Conservation (phyloP, 2,113 vertebrate genomes). For the Anoplopoma fimbria region DNA sequence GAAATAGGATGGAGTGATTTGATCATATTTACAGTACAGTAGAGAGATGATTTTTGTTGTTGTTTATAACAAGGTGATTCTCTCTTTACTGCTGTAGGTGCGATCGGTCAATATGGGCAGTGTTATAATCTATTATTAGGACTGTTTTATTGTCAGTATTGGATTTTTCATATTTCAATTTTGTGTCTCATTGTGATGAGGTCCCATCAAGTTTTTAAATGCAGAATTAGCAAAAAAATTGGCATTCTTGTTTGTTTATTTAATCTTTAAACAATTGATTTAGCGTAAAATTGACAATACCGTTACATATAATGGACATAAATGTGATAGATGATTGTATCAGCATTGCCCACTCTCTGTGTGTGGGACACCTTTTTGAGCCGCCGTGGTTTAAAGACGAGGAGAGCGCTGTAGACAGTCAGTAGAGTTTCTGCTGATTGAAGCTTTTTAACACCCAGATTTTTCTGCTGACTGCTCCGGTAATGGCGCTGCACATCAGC, state of each 20-base stretch:
- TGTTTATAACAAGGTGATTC: not conserved
- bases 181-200: not conserved
- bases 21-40: not conserved
- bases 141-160: not conserved
- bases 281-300: not conserved
- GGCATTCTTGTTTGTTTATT: not conserved
- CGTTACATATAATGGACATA: not conserved
- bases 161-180: not conserved
- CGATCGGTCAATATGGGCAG: not conserved
- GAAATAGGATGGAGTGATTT: not conserved
- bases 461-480: conserved; percentile 56
- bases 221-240: not conserved
- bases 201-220: not conserved
- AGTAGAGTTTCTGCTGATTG: conserved; percentile 50
- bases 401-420: not conserved
- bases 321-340: not conserved
- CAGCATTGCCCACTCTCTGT: not conserved
- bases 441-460: conserved; percentile 32
- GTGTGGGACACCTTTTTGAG: not conserved
- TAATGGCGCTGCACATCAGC: conserved; percentile 29
- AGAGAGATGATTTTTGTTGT: not conserved
- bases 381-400: not conserved
- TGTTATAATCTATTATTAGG: not conserved
- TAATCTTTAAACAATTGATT: not conserved
- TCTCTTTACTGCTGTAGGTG: not conserved